Percentiles rank a stretch among this genome's conserved stretches.
Conservation (phyloP, 2,113 vertebrate species). For the Polypterus senegalus region DNA sequence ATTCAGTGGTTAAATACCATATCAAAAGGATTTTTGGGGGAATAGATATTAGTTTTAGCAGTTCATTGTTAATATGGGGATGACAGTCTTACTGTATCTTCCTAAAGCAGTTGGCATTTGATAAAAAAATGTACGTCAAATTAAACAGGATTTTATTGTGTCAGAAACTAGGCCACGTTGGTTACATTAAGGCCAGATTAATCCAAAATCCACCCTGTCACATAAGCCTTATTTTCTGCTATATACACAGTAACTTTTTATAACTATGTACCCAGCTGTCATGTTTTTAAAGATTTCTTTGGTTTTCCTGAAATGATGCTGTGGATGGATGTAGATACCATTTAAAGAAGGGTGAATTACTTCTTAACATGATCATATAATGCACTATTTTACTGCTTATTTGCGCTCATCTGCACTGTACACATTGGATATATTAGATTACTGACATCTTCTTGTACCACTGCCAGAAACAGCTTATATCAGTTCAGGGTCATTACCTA, state of each 20-base stretch:
- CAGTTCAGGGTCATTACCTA: conserved; percentile 50
- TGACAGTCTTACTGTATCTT: conserved; percentile 15
- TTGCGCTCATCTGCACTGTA: conserved; percentile 30
- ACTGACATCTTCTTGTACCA: conserved; percentile 34
- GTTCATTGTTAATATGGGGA: no score
- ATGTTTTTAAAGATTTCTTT: no score
- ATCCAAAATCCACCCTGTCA: not conserved
- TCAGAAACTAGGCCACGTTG: not conserved
- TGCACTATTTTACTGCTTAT: conserved; percentile 27
- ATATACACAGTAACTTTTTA: no score
- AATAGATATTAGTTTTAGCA: no score
- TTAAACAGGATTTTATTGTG: not conserved
- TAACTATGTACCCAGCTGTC: no score
- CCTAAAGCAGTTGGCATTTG: conserved; percentile 36
- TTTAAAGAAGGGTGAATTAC: conserved; percentile 3
- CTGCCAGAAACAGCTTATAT: conserved; percentile 27
- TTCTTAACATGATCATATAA: conserved; percentile 8
- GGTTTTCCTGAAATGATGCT: no score
- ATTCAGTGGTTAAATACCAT: no score
- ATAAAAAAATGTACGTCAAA: not conserved
- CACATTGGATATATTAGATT: conserved; percentile 38
- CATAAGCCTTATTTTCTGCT: not conserved
- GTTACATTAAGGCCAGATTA: not conserved
- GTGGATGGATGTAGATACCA: no score
- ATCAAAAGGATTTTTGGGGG: no score